A percentile compares a stretch with the other conserved stretches of the same genome.
These are phyloP conservation scores for Dinomys branickii DNA, from an alignment of 2,113 vertebrate species.

Conservation along the genomic window DNA sequence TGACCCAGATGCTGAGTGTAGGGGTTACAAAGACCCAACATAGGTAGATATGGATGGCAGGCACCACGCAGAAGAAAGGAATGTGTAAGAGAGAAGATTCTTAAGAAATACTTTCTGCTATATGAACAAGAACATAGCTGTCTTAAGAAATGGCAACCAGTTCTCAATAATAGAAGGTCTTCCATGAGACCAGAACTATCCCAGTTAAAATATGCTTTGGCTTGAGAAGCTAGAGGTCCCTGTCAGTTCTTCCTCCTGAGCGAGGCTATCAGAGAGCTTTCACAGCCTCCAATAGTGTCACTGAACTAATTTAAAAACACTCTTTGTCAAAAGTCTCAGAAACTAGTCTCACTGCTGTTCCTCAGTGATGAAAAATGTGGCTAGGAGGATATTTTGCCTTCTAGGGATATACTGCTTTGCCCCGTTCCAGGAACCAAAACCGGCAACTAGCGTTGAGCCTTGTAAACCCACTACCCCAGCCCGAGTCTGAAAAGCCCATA, in stretches of 20 bases:
- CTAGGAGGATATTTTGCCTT: not conserved
- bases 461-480: not conserved
- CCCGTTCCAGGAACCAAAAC: not conserved
- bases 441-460: not conserved
- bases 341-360: not conserved
- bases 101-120: not conserved
- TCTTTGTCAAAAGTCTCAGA: not conserved
- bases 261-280: not conserved
- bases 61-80: not conserved
- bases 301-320: not conserved
- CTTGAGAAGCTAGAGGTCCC: not conserved
- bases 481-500: conserved; percentile 74
- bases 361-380: not conserved
- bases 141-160: not conserved
- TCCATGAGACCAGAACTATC: not conserved
- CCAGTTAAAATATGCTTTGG: not conserved
- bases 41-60: not conserved
- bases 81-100: not conserved
- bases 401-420: not conserved
- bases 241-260: no score
- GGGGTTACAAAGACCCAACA: not conserved
- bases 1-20: not conserved
- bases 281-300: not conserved
- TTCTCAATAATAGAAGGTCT: not conserved
- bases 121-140: not conserved